Percentiles rank a stretch among this genome's conserved stretches.
These are phyloP conservation scores for Spongia lamella DNA, from an alignment of 37 sponge, comb jelly and placozoan genomes.

Conservation along the genomic window DNA sequence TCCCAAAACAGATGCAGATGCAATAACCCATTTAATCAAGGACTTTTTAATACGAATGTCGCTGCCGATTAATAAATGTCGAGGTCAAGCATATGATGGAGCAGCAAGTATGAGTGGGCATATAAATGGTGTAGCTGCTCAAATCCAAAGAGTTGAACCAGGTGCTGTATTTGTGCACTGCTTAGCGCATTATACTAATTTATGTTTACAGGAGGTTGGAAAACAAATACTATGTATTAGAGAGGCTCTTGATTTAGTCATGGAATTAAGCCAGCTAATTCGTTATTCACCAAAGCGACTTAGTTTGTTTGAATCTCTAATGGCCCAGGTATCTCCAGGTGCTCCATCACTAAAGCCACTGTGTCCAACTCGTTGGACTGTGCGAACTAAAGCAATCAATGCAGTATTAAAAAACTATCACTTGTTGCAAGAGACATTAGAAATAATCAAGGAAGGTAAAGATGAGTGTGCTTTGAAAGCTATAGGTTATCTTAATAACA, in stretches of 20 bases:
- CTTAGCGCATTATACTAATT: conserved; percentile 57
- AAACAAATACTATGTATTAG: conserved; percentile 7
- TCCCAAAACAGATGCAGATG: conserved; percentile 41
- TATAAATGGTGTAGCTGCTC: conserved; percentile 55
- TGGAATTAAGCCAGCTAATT: conserved; percentile 25
- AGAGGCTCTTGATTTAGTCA: conserved; percentile 42
- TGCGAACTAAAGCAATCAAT: conserved; percentile 17
- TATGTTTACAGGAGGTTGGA: conserved; percentile 45
- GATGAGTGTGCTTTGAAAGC: conserved; percentile 44
- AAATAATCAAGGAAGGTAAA: conserved; percentile 8
- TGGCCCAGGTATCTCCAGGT: too few species aligned
- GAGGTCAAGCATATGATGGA: conserved; percentile 60
- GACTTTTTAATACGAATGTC: conserved; percentile 18
- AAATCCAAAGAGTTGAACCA: conserved; percentile 26
- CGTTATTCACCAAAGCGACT: conserved; percentile 45
- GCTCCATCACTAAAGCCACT: conserved; percentile 14
- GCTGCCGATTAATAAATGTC: conserved; percentile 43
- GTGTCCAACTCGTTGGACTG: conserved; percentile 49
- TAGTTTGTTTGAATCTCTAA: too few species aligned
- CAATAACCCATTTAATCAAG: conserved; percentile 30
- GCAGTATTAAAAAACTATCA: conserved; percentile 35
- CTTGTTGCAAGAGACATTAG: conserved; percentile 3
- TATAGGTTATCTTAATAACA: conserved; percentile 15
- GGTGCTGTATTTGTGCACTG: conserved; percentile 54
- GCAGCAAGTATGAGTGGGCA: conserved; percentile 55